These are phyloP conservation scores for Spodoptera frugiperda DNA, from an alignment of 1,140 invertebrate species.

Conservation along the genomic window DNA sequence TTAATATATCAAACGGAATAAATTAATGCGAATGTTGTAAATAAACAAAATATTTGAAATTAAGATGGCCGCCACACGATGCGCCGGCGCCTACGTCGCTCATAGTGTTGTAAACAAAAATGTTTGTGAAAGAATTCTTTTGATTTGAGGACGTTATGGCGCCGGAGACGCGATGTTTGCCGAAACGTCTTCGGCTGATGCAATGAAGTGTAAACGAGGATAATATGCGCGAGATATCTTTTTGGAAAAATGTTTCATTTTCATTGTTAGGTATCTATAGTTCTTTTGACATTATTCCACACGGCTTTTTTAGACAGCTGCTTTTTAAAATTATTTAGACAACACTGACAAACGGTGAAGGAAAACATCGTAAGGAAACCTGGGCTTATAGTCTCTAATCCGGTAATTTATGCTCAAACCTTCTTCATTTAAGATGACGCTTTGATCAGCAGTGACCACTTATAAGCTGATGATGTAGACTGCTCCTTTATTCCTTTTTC, in stretches of 20 bases:
- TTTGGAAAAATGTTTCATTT: neutral
- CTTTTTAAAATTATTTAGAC: too few species aligned
- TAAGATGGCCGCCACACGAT: conserved; percentile 1
- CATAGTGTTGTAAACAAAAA: conserved; percentile 14
- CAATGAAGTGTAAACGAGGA: neutral
- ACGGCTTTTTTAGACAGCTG: too few species aligned
- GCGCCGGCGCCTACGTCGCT: conserved; percentile 3
- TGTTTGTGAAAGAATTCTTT: conserved; percentile 14
- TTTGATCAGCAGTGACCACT: too few species aligned
- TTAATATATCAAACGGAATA: neutral
- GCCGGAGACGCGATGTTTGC: neutral
- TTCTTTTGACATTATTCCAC: too few species aligned
- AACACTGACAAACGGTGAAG: too few species aligned
- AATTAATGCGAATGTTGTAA: neutral
- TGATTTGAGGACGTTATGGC: neutral
- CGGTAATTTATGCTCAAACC: too few species aligned
- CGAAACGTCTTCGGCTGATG: neutral
- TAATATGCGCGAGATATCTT: neutral
- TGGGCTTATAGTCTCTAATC: too few species aligned
- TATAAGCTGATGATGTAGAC: too few species aligned
- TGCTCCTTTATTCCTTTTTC: too few species aligned
- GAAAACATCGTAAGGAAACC: too few species aligned
- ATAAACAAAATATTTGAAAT: neutral
- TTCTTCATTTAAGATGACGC: too few species aligned
- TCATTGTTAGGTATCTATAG: too few species aligned